Evolutionary conservation across 2,113 vertebrate genomes (phyloP), one percentile per base, ranked within the genome.

Genomic region (Coturnix japonica): DNA sequence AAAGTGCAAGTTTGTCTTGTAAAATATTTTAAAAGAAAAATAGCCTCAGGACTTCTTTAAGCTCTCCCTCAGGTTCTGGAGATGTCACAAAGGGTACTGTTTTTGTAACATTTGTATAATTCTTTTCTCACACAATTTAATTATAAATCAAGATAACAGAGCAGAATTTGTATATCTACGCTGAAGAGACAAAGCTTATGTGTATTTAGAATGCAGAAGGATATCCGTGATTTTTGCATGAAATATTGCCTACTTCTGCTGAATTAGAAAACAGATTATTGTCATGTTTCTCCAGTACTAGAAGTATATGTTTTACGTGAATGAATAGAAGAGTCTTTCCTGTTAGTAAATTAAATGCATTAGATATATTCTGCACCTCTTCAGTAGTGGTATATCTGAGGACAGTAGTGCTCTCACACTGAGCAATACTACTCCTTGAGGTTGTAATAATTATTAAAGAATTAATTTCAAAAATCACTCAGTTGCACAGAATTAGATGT

Each of bases 1-100:
- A 97, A 98, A 44, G 70, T 94, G 96, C 81, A 95, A 82, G 84
- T 95, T 95, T 94, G 95, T 97, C 87, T 95, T 98, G 96, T 98
- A 97, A 98, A 98, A 97, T 98, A 98, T 98, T 98, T 98, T 97
- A 94, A 95, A 98, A 98, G 97, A 98, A 97, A 98, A 98, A 98
- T 96, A 98, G 97, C 97, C 97, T 97, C 93, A 72, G 94, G 96
- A 98, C 96, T 93, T 96, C 89, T 95, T 76, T 97, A 64, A 43
- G 33, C 81, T 88, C 91, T 91, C 51, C 63, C 61, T 26, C 6
- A 64, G 53, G 33, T 95, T 96, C 91, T 91, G 39, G 94, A 94
- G 77, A 60, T 86, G 51, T 64, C 81, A 87, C 64, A 67, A 76
- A 91, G 47, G 59, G 25, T 44, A 46, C 80, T 94, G 53, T 65